Evolutionary conservation across 1,140 invertebrate genomes (phyloP), one percentile per base, ranked within the genome.

Genomic region (Drosophila nebulosa): DNA sequence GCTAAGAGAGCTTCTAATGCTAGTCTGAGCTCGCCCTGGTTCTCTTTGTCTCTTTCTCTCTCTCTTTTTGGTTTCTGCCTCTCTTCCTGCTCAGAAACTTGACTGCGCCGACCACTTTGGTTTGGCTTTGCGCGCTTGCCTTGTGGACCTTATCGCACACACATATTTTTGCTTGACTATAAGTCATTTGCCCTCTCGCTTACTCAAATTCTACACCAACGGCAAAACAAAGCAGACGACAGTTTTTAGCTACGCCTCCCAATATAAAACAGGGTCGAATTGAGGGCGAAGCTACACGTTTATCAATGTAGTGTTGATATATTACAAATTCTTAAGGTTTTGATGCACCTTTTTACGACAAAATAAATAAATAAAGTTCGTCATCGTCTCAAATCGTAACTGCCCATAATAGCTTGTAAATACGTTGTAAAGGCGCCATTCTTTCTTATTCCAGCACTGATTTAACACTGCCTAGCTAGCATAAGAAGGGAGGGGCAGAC

Each of bases 161-260:
- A 57, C 57, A 74, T 52, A 18, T 46, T 32, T 30, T 57, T 32
- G 32, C 55, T 53, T 75, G 58, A 56, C 53, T 53, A 32, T 52
- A 36, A 64, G 39, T 10, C 16, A 32, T 59, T 70, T 50, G 16
- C 30, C 53, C 67, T 77, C 64, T 74, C 78, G 21, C 36, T 69
- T 52, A 57, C 12, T 12, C 71, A 21, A 51, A 55, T 70, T 55
- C 26, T 24, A 24, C 56, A 50, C 63, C 50, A 61, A 30, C 69
- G 16, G 18, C 58, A 42, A 16, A 4, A 39, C 39, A 18, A 42
- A 42, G 14, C 39, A 9, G 12, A 46, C 62, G 30, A 57, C 67
- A 35, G 51, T 69, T 86, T 86, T 86, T 81, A 81, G 83, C 83
- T 86, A 86, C 83, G 83, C 83, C 83, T 86, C 83, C 80, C 60